Evolutionary conservation across 2,888 invertebrate species (phyloP), one percentile per base, ranked within the genome.

Genomic region (Scaptomyza reducta): DNA sequence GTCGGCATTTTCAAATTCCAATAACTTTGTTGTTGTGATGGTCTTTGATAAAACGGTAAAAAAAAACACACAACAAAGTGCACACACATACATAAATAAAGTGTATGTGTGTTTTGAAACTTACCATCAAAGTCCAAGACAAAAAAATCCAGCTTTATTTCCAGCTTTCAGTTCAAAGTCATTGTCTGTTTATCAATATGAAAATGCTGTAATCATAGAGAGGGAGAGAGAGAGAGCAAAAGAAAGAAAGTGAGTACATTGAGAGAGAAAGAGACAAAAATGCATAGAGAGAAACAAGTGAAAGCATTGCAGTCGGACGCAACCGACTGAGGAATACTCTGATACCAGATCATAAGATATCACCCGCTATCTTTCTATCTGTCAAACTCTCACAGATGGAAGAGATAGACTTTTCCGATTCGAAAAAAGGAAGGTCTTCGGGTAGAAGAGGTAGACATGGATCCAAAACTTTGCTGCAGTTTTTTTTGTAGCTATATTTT

Each of bases 1-100:
- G 62, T 63, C 62, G 79, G 73, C 82, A 81, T 75, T 84, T 80
- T 78, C 47, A 75, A 80, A 79, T 80, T 84, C 85, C 79, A 81
- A 81, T 81, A 81, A 80, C 65, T 57, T 79, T 59, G 47, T 47
- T 61, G 49, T 58, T 63, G 57, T 51, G 68, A 63, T 54, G 49
- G 29, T 58, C 53, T 77, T 64, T 58, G 70, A 61, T 58, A 62
- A 70, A 81, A 79, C 57, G 66, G 55, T 73, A 68, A 68, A 72
- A 31, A 35, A 58, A 64, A 76, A 61, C 60, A 71, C 56, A 53
- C 16, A 50, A 38, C 22, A 54, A 27, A 22, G 3, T 22, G 3
- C 31, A 31, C 31, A 42, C 40, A 50, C 6, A 55, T 6, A 31
- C 6, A 40, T 14, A 35, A 11, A 54, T n/a, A 33, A 2, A 33